These are phyloP conservation scores for Amorpha juglandis DNA, from an alignment of 2,888 invertebrate species.

Conservation along the genomic window DNA sequence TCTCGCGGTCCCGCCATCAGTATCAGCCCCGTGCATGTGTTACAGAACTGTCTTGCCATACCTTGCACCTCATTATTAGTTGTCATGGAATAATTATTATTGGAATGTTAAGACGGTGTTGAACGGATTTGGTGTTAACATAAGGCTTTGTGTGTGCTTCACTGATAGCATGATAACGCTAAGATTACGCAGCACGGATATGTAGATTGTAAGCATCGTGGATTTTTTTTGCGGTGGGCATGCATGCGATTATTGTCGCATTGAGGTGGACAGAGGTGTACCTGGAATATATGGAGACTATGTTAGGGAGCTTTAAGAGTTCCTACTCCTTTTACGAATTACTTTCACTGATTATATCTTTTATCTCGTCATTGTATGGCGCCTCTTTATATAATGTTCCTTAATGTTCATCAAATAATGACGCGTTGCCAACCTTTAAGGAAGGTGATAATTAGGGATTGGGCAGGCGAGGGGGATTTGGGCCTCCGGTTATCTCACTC, in stretches of 20 bases:
- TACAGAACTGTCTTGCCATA: constrained; percentile 2
- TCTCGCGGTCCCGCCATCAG: constrained; percentile 10
- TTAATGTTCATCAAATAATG: too few species aligned
- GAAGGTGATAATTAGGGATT: too few species aligned
- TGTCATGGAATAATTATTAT: constrained; percentile 10
- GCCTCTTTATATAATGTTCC: neutral
- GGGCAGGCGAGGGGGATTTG: too few species aligned
- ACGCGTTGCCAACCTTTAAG: too few species aligned
- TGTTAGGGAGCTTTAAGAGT: too few species aligned
- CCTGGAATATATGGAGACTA: neutral
- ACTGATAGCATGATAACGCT: constrained; percentile 12
- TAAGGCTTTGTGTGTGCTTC: constrained; percentile 22
- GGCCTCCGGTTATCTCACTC: too few species aligned
- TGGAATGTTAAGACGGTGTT: constrained; percentile 9
- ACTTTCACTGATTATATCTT: neutral
- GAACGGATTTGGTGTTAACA: constrained; percentile 18
- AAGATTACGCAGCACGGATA: constrained; percentile 1
- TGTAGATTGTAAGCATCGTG: constrained; percentile 10
- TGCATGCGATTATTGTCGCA: neutral
- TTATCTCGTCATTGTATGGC: neutral
- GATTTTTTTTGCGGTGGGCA: neutral
- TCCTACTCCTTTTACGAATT: too few species aligned
- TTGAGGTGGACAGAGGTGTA: constrained; percentile 10
- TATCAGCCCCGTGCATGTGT: constrained; percentile 16
- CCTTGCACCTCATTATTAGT: constrained; percentile 18